Evolutionary conservation across 1,140 invertebrate species (phyloP), one percentile per base, ranked within the genome.

Genomic region (Heliothis subflexa): DNA sequence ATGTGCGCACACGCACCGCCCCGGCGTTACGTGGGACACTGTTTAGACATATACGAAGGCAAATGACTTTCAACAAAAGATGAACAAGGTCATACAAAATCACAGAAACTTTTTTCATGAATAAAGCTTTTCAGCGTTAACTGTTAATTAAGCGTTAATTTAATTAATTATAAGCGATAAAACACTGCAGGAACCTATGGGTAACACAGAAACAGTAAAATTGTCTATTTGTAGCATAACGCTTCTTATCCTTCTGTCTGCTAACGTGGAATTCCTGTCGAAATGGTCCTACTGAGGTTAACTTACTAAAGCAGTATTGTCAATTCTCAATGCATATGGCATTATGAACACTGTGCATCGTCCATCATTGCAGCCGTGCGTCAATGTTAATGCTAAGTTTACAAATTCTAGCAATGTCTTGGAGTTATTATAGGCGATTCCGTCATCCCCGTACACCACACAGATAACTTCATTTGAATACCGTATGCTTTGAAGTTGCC

Each of bases 1-100:
- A 45, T 57, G n/a, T 77, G 75, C 62, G 62, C 62, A 16, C 40
- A 61, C 45, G 57, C 73, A 75, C 14, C 18, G 14, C 14, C 49
- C 1, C 18, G 45, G 64, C 73, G 21, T 52, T 57, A 75, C 21
- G 45, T 1, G 57, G 47, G 2, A 1, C 45, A 3, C 16, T 21
- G 54, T 1, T 0, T 11, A 18, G 18, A 21, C 2, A 55, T 21
- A 55, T 55, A 21, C 18, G 54, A 28, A 57, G 55, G 55, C 25
- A 57, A 57, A 14, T 57, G 21, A 62, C 14, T 1, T 9, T 62
- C 12, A 33, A 40, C 21, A 12, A 21, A 57, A 57, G n/a, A n/a
- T n/a, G n/a, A n/a, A n/a, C n/a, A n/a, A n/a, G n/a, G n/a, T n/a
- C n/a, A n/a, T n/a, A n/a, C n/a, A n/a, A n/a, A n/a, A n/a, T n/a